Base-by-base conservation (phyloP, 2,797 vertebrate genomes). In the Luscinia luscinia region DNA sequence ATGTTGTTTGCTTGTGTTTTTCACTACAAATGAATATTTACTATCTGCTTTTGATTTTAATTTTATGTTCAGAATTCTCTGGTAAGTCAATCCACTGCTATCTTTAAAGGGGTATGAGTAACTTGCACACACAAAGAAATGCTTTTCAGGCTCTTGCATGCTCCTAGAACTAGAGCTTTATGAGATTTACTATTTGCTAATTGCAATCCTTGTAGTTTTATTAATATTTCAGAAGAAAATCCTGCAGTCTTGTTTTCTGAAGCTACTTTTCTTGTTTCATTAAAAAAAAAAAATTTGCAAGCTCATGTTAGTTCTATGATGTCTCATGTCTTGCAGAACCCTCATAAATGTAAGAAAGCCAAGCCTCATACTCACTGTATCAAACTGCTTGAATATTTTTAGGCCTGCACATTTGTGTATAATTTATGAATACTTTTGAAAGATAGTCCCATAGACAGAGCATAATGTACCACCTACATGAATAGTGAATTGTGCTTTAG, bases 381-480 rank as follows among this genome's bases (percentile, higher is more conserved):
- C 78, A 91, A 88, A 80, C 74, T 11, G 1, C 51, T 88, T 66
- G 58, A 84, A 70, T 94, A 91, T 93, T 96, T 96, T 96, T 89
- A 84, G 92, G 58, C 43, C 54, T 75, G 19, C 30, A 55, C 54
- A 36, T 88, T 85, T 74, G 61, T 94, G 38, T 90, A 78, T 95
- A 91, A 91, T 95, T 96, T 84, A 95, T 87, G 73, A 95, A 92
- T 54, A 20, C 72, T 95, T 94, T 66, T 73, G 88, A 92, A 93
- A 94, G 69, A 90, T 89, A 41, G 74, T 74, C 43, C 45, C 32
- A 11, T 55, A 55, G 89, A 77, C 38, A 54, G 8, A 5, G 46
- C 59, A 46, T 89, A 49, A 76, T 79, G 62, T 91, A 40, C 66
- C 38, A 41, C 70, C 74, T 91, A 61, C 59, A 57, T 81, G 36